Base-by-base conservation (phyloP, 2,113 vertebrate genomes). In the Poicephalus meyeri region DNA sequence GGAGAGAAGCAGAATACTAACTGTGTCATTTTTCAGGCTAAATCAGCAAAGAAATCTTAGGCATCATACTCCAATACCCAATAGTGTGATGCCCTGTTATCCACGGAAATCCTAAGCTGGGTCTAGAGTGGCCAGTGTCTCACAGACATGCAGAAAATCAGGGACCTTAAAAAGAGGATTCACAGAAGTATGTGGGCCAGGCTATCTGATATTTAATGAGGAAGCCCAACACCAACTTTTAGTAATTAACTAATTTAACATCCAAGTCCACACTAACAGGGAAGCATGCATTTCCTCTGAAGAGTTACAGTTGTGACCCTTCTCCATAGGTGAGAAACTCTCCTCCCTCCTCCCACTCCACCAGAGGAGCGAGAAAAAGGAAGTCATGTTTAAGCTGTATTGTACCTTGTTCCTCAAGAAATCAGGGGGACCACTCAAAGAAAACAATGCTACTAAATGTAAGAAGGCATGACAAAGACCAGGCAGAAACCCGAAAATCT, bases 401-500 rank as follows among this genome's bases (percentile, higher is more conserved):
- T 74, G 4, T 6, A 31, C 12, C 14, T 71, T 3, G 2, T 23
- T 26, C 31, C 37, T 46, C 61, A 78, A 68, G 8, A 60, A 71
- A 86, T 42, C 79, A 56, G 5, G 23, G 73, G 61, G 47, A 58
- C 15, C 65, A 65, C 25, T 63, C 61, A 29, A 73, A 88, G 42
- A 41, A 35, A 42, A 70, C 13, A 3, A 20, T 35, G 50, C 28
- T 93, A 53, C 10, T 37, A 28, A 26, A 35, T 31, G 6, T 24
- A 26, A 70, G 41, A 50, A 80, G 47, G 15, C 28, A 37, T 0
- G 0, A 56, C 14, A 49, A 61, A 92, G 33, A 37, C 19, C 5
- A 21, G 16, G 49, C 70, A 31, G 76, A 94, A 96, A 91, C 56
- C 91, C 24, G 20, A 86, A 96, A 81, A 70, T 49, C 49, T 86